Base-by-base conservation (phyloP, 2,113 vertebrate species). In the Hucho hucho region DNA sequence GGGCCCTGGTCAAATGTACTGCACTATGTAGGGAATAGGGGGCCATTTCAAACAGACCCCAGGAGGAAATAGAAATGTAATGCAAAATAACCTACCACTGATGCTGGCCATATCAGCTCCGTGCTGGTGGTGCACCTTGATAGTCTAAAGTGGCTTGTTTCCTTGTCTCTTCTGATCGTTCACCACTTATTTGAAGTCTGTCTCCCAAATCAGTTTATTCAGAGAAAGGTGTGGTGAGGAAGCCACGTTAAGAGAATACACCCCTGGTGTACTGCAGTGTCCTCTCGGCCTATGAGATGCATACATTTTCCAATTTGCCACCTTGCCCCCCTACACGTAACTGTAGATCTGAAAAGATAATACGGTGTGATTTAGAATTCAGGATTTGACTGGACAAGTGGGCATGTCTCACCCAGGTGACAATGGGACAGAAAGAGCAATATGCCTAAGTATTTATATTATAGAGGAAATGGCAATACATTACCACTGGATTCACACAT, bases 401-500 rank as follows among this genome's bases (percentile, higher is more conserved):
- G 18, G 20, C 13, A 75, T 68, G 49, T 58, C 63, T 64, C 29
- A 64, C 75, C 67, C 69, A 64, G 72, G 4, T 64, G 32, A 73
- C 65, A 43, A 73, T 11, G 0, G 24, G 25, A 53, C 49, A 26
- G 24, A 59, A 22, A 25, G 25, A 43, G 18, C 69, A 77, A 43
- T 1, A 70, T 79, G 43, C 11, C 22, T 20, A 29, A 74, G 25
- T 68, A 28, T 28, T 26, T 3, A n/a, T 56, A 29, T 70, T 22
- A 66, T 26, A 20, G 64, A 43, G 37, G 74, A 66, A 58, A 75
- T 53, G 59, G 47, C 70, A 63, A 29, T 56, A 58, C 69, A 32
- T 74, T 26, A 71, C 56, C 78, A 22, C 26, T 43, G 74, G 13
- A 37, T 61, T 56, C 37, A 32, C n/a, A 63, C 11, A 49, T 67